Base-by-base conservation (phyloP, 1,140 invertebrate species). In the Tetragonula clypearis region DNA sequence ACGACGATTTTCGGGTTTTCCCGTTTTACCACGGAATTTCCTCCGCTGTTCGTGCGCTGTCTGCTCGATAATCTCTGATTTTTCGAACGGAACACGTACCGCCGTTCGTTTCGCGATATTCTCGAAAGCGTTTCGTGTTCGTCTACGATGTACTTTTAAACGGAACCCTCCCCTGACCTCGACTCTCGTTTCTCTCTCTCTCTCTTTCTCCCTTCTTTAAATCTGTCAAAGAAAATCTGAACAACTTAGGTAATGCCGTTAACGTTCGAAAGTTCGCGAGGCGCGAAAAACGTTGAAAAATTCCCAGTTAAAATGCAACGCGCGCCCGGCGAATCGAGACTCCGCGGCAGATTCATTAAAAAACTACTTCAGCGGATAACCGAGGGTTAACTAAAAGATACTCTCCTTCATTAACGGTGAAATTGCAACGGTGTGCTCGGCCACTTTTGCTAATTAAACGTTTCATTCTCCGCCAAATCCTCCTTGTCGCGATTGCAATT, bases 31-130 rank as follows among this genome's bases (percentile, higher is more conserved):
- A 21, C 4, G 55, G 55, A 30, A 88, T 49, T 77, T 56, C 41
- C 19, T 76, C 17, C 71, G 49, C 30, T 30, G 30, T 30, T 26
- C 65, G 68, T 21, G 49, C 30, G 35, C 58, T 41, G 65, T 56
- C 65, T 41, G 76, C 9, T 26, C 56, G 83, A 88, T 89, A 88
- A 89, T 60, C 71, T 86, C 72, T 79, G 87, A 89, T 88, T 86
- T 74, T 76, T 82, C 74, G 68, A 66, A 83, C 41, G 49, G 62
- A 56, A 60, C 72, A 60, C 72, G 68, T 62, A 79, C 62, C 53
- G 26, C 65, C 71, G 58, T 88, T 71, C 60, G 55, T 88, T 79
- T 65, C 58, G 23, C 60, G 15, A 26, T 68, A 72, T 55, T n/a
- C 35, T 26, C 11, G 6, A 30, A 68, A 53, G 15, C 17, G 15